Evolutionary conservation across 1,140 invertebrate species (phyloP).

Genomic region (Epicauta chinensis): DNA sequence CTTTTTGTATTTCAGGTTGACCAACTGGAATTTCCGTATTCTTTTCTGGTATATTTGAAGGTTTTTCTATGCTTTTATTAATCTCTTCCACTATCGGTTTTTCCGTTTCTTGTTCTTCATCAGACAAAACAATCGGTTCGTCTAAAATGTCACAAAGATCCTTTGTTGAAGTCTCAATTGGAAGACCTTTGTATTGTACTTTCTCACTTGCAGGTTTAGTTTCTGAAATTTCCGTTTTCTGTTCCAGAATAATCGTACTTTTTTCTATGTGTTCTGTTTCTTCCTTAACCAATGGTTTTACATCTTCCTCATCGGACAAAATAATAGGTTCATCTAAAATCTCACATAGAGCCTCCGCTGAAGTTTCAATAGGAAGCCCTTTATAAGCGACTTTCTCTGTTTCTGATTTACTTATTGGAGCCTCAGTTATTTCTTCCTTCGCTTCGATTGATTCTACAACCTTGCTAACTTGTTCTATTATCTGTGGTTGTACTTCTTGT

Average conservation of each 20-base stretch:
- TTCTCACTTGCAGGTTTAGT: neutral
- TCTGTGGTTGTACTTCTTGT: conserved; percentile 36
- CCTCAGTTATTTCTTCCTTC: no score
- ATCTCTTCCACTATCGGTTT: conserved; percentile 29
- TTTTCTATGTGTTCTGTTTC: no score
- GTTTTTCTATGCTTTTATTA: neutral
- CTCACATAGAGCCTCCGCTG: conserved; percentile 39
- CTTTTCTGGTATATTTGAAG: no score
- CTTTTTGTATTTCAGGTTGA: neutral
- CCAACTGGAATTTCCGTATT: neutral
- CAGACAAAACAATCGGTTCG: conserved; percentile 40
- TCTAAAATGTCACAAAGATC: conserved; percentile 40
- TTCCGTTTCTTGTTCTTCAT: conserved; percentile 32
- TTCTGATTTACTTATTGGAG: no score
- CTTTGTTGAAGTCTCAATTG: neutral
- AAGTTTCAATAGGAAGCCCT: conserved; percentile 38
- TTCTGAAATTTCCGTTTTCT: no score
- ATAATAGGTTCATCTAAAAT: conserved; percentile 36
- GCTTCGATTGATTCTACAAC: no score
- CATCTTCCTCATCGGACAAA: conserved; percentile 32
- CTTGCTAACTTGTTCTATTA: conserved; percentile 4
- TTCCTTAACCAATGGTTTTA: neutral
- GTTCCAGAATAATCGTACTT: no score
- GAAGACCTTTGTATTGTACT: neutral
- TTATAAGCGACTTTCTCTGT: conserved; percentile 28